Percentiles rank a stretch among this genome's conserved stretches.
Conservation (phyloP, 2,797 vertebrate species). For the Eleutherodactylus coqui region DNA sequence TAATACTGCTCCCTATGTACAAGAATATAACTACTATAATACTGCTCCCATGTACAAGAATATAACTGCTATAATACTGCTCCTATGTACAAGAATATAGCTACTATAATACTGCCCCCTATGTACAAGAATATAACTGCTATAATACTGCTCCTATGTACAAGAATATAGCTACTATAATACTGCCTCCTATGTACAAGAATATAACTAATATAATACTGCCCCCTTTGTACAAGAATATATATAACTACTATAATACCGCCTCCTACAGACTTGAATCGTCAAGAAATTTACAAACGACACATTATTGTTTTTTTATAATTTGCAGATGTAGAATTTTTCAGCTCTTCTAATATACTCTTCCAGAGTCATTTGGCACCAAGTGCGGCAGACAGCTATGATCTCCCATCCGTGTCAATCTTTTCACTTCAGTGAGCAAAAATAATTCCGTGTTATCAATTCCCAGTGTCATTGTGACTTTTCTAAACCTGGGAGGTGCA, state of each 20-base stretch:
- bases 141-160: neutral
- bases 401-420: neutral
- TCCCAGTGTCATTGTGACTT: neutral
- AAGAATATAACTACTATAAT: conserved; percentile 9
- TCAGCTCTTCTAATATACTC: neutral
- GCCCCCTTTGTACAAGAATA: neutral
- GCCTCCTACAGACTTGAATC: neutral
- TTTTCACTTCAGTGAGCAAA: neutral
- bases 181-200: conserved; percentile 8
- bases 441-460: neutral
- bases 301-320: neutral
- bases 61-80: conserved; percentile 14
- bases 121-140: conserved; percentile 8
- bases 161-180: conserved; percentile 13
- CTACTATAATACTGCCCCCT: conserved; percentile 9
- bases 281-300: neutral
- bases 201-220: conserved; percentile 20
- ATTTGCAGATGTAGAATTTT: neutral
- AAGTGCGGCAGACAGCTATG: neutral
- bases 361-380: neutral
- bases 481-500: neutral
- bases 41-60: conserved; percentile 7
- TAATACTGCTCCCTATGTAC: conserved; percentile 3
- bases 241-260: neutral
- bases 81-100: conserved; percentile 11